Evolutionary conservation across 2,113 vertebrate species (phyloP), one percentile per base, ranked within the genome.

Genomic region (Stegostoma tigrinum): DNA sequence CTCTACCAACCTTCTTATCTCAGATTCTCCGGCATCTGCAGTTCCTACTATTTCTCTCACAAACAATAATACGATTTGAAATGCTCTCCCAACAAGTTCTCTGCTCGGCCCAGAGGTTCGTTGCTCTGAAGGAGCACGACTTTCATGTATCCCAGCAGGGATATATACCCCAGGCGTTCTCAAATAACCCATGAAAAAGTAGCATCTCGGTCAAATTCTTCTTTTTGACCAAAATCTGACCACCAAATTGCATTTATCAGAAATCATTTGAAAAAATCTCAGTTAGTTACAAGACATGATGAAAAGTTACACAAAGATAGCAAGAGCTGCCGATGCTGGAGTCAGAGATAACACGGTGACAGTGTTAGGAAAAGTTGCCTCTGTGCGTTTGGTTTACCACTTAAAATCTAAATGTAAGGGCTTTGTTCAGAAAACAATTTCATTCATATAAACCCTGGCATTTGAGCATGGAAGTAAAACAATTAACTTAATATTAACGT

Each of bases 171-270:
- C 75, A 97, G 97, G 97, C 97, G 95, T 97, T 98, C 96, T 83
- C 96, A 96, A 96, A 96, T 96, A 94, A 97, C 96, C 85, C 96
- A 96, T 97, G 98, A 97, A 97, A 98, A 98, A 97, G 96, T 97
- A 97, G 97, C 42, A 95, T 42, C 67, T 48, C 14, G 45, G 68
- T 72, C 27, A 97, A 97, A 98, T 97, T 98, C 98, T 97, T 97
- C 97, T 98, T 98, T 95, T 97, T 97, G 97, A 96, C 96, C 96
- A 96, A 98, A 97, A 96, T 96, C 98, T 98, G 98, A 98, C 97
- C 98, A 97, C 97, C 97, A 97, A 97, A 97, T 97, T 97, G 97
- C 96, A 97, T 96, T 97, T 95, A 96, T 96, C 96, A 52, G 96
- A 95, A 34, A 30, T 96, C 96, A 95, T n/a, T 86, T 80, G 95